A percentile compares a stretch with the other conserved stretches of the same genome.
Evolutionary conservation across 1,140 invertebrate species (phyloP).

Genomic region (Oscheius sp.): DNA sequence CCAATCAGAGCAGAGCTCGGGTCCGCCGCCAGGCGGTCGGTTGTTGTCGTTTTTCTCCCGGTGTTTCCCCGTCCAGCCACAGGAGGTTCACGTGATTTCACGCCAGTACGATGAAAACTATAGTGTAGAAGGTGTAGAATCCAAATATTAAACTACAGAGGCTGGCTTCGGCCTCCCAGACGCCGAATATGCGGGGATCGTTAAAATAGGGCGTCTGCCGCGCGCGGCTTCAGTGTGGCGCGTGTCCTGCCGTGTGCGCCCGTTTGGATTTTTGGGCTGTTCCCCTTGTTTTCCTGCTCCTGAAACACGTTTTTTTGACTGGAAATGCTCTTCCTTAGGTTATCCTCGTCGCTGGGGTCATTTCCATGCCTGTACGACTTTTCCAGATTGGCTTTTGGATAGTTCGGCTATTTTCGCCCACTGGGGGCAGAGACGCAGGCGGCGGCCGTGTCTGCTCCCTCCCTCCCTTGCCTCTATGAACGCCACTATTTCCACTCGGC

Average conservation of each 20-base stretch:
- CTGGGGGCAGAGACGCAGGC: no score
- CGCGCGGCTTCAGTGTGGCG: background rate
- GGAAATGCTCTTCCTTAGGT: background rate
- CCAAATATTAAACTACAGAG: no score
- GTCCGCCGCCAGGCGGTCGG: background rate
- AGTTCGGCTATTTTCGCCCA: no score
- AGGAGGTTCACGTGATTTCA: no score
- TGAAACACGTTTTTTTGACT: background rate
- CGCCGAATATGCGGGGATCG: no score
- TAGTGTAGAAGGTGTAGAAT: no score
- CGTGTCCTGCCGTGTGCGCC: background rate
- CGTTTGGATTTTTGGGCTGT: background rate
- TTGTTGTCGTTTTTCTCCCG: background rate
- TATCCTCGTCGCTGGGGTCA: background rate
- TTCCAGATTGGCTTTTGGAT: no score
- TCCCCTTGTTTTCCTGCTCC: background rate
- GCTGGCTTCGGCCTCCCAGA: no score
- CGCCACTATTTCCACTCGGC: no score
- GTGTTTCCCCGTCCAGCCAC: background rate
- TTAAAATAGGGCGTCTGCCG: background rate
- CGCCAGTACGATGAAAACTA: no score
- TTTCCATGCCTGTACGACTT: background rate
- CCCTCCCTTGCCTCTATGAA: no score
- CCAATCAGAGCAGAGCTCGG: conserved; percentile 15
- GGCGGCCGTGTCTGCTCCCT: no score